Conservation (phyloP, 2,113 vertebrate species). For the Labeo catla region DNA sequence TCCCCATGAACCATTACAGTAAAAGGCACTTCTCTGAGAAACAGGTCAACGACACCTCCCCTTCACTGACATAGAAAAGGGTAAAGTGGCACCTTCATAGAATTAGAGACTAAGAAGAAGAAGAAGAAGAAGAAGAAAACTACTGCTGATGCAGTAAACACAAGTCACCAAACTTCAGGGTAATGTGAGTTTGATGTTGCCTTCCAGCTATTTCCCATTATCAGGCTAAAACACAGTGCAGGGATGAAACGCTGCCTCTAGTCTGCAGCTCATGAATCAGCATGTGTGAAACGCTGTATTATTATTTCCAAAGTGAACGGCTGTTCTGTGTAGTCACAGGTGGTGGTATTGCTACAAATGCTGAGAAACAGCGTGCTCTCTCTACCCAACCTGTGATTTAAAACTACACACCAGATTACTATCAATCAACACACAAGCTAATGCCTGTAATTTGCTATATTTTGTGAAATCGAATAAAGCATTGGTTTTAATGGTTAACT, state of each 20-base stretch:
- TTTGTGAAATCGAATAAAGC: constrained; percentile 63
- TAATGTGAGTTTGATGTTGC: neutral
- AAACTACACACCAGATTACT: constrained; percentile 72
- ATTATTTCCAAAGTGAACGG: neutral
- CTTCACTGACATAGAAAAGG: neutral
- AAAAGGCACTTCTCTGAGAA: neutral
- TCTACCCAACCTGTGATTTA: constrained; percentile 64
- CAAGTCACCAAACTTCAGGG: neutral
- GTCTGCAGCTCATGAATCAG: constrained; percentile 16
- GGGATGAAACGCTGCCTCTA: neutral
- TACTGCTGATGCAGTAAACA: constrained; percentile 8
- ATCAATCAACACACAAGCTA: constrained; percentile 69
- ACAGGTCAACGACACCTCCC: neutral
- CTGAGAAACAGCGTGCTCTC: constrained; percentile 50
- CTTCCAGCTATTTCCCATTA: constrained; percentile 1
- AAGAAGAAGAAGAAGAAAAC: neutral
- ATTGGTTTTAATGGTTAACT: constrained; percentile 9
- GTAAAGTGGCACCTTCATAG: neutral
- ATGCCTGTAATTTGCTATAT: constrained; percentile 68
- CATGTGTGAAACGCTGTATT: neutral
- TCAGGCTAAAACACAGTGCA: constrained; percentile 4
- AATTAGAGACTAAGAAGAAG: neutral
- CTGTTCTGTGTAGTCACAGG: constrained; percentile 56
- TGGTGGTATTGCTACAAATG: constrained; percentile 49
- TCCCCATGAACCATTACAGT: neutral